These are phyloP conservation scores for Elachura formosa DNA, from an alignment of 2,113 vertebrate genomes.

Conservation along the genomic window DNA sequence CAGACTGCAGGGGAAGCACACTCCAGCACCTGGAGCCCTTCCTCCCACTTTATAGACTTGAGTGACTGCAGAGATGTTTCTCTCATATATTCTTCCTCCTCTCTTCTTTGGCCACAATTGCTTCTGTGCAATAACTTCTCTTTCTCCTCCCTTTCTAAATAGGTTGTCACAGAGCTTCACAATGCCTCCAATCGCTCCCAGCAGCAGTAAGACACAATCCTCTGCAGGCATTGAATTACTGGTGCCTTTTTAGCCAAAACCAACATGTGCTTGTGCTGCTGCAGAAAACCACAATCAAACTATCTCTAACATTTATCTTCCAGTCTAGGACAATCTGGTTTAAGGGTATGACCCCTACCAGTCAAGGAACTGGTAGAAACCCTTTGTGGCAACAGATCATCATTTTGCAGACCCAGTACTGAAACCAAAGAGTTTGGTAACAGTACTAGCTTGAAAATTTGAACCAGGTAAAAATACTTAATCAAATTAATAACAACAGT, in stretches of 20 bases:
- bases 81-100: background rate
- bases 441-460: background rate
- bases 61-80: background rate
- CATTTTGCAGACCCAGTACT: background rate
- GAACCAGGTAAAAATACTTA: background rate
- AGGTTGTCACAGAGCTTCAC: background rate
- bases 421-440: background rate
- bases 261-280: background rate
- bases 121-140: background rate
- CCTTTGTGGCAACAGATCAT: accelerated
- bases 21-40: background rate
- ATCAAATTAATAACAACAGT: background rate
- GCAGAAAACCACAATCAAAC: background rate
- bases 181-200: background rate
- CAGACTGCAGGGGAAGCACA: background rate
- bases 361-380: background rate
- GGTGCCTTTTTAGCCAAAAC: background rate
- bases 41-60: background rate
- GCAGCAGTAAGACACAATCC: background rate
- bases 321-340: background rate
- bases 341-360: background rate
- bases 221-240: background rate
- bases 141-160: accelerated
- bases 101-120: background rate
- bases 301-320: background rate